Evolutionary conservation across 2,113 vertebrate species (phyloP).

Genomic region (Suncus etruscus): DNA sequence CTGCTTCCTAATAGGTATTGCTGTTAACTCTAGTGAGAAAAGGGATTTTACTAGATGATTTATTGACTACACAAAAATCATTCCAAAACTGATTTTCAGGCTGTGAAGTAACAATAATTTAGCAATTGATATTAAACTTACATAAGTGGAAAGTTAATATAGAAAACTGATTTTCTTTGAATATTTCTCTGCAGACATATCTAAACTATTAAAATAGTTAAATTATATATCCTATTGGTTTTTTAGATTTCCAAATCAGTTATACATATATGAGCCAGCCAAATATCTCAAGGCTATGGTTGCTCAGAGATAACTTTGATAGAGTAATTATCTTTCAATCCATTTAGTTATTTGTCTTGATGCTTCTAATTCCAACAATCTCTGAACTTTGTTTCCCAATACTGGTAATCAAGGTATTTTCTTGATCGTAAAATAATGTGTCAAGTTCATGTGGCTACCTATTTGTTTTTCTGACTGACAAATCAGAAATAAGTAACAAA

Average conservation of each 20-base stretch:
- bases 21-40: constrained; percentile 73
- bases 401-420: constrained; percentile 22
- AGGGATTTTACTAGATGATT: constrained; percentile 68
- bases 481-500: not conserved
- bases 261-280: not conserved
- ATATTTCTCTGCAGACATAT: constrained; percentile 59
- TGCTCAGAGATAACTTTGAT: not conserved
- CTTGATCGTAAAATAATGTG: not conserved
- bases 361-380: not conserved
- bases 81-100: constrained; percentile 48
- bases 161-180: constrained; percentile 41
- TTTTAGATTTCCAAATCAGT: constrained; percentile 56
- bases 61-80: constrained; percentile 70
- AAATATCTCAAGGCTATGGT: not conserved
- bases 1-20: constrained; percentile 74
- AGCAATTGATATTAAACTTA: constrained; percentile 66
- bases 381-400: not conserved
- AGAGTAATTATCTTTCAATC: constrained; percentile 3
- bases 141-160: constrained; percentile 63
- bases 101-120: constrained; percentile 75
- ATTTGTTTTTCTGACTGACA: constrained; percentile 21
- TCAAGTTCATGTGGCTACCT: not conserved
- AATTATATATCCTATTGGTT: constrained; percentile 58
- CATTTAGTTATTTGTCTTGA: not conserved
- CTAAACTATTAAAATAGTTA: constrained; percentile 55